These are phyloP conservation scores for Distichodus sexfasciatus DNA, from an alignment of 2,797 vertebrate genomes.

Conservation along the genomic window DNA sequence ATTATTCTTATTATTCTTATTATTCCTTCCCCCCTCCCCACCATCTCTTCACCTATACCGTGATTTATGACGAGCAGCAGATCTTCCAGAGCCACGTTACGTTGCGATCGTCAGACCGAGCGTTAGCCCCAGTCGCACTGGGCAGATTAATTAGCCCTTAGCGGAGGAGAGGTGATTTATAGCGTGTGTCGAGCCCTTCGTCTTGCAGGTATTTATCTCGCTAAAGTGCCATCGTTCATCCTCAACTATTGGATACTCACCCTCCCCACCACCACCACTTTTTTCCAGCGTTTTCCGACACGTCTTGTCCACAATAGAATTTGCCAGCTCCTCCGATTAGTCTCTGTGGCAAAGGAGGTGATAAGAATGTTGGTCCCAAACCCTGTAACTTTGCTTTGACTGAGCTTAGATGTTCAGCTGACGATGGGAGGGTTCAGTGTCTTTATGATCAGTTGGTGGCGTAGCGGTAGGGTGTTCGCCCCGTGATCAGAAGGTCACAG, in stretches of 20 bases:
- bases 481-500: no score
- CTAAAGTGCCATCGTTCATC: conserved; percentile 41
- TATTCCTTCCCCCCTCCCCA: background rate
- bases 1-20: background rate
- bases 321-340: conserved; percentile 27
- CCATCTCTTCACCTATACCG: conserved; percentile 15
- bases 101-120: conserved; percentile 22
- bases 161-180: conserved; percentile 48
- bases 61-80: conserved; percentile 26
- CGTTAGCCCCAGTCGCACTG: conserved; percentile 34
- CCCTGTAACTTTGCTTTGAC: background rate
- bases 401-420: no score
- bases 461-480: no score
- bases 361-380: conserved; percentile 21
- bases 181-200: conserved; percentile 39
- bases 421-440: no score
- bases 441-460: no score
- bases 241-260: conserved; percentile 29
- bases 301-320: conserved; percentile 34
- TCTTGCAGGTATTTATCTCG: conserved; percentile 44
- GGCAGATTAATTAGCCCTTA: conserved; percentile 51
- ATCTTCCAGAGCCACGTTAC: conserved; percentile 6
- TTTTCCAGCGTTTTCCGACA: background rate
- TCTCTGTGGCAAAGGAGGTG: conserved; percentile 6
- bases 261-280: no score